Percentiles rank a stretch among this genome's conserved stretches.
phyloP scores from a whole-genome alignment of 2,888 invertebrate species.

The Eupelmus urozonus region DNA sequence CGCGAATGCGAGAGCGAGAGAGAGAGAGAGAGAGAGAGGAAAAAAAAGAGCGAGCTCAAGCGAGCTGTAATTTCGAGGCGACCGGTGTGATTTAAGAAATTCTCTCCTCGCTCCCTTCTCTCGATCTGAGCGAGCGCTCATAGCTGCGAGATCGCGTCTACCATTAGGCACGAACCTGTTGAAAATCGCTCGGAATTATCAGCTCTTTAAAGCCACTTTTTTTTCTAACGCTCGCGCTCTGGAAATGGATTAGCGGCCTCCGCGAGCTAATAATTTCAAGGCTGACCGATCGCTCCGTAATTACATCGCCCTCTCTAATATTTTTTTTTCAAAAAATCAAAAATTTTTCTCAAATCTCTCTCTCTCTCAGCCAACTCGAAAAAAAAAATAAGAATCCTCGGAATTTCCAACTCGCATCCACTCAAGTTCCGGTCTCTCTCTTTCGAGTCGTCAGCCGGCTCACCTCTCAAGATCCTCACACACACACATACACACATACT shows the following conservation, averaged over 20 bases:
- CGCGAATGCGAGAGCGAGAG: background rate
- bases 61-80: conserved; percentile 53
- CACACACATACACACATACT: background rate
- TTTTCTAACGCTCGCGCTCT: too few relatives aligned
- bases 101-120: conserved; percentile 23
- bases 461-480: background rate
- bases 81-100: conserved; percentile 56
- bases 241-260: too few relatives aligned
- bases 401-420: background rate
- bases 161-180: background rate
- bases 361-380: background rate
- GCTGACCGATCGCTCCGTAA: too few relatives aligned
- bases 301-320: too few relatives aligned
- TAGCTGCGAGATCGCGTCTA: background rate
- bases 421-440: background rate
- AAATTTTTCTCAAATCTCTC: background rate
- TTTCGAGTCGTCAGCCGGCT: background rate
- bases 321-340: too few relatives aligned
- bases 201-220: too few relatives aligned
- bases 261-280: too few relatives aligned
- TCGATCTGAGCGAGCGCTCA: background rate
- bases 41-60: conserved; percentile 22
- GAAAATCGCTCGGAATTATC: too few relatives aligned
- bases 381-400: background rate
- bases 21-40: conserved; percentile 3